phyloP scores from a whole-genome alignment of 2,113 vertebrate genomes.

The Chroicocephalus ridibundus region DNA sequence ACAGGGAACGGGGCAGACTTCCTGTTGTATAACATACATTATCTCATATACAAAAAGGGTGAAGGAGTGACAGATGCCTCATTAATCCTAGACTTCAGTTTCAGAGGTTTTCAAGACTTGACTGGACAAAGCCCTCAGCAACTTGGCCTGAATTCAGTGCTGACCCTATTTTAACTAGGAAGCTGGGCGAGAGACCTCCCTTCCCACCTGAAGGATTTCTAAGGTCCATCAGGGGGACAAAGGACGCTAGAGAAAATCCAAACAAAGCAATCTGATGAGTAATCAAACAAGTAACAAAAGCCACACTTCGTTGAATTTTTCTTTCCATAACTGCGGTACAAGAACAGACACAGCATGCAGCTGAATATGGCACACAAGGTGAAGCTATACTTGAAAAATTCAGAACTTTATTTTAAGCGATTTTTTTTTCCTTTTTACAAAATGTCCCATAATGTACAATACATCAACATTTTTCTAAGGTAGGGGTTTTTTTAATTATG shows the following conservation, averaged over 20 bases:
- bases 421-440: not conserved
- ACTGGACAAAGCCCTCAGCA: not conserved
- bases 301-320: not conserved
- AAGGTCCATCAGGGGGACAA: not conserved
- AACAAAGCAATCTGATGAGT: not conserved
- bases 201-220: not conserved
- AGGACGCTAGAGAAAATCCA: not conserved
- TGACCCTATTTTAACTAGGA: not conserved
- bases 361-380: not conserved
- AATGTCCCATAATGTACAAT: not conserved
- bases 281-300: not conserved
- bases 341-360: accelerated
- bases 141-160: not conserved
- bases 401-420: slow-evolving; percentile 3
- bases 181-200: not conserved
- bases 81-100: not conserved
- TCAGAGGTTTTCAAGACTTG: not conserved
- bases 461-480: not conserved
- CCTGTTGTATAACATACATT: not conserved
- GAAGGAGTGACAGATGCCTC: not conserved
- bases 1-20: not conserved
- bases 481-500: not conserved
- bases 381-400: not conserved
- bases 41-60: not conserved
- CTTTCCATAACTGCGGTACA: not conserved